A percentile compares a stretch with the other conserved stretches of the same genome.
These are phyloP conservation scores for Meriones unguiculatus DNA, from an alignment of 2,113 vertebrate species.

Conservation along the genomic window DNA sequence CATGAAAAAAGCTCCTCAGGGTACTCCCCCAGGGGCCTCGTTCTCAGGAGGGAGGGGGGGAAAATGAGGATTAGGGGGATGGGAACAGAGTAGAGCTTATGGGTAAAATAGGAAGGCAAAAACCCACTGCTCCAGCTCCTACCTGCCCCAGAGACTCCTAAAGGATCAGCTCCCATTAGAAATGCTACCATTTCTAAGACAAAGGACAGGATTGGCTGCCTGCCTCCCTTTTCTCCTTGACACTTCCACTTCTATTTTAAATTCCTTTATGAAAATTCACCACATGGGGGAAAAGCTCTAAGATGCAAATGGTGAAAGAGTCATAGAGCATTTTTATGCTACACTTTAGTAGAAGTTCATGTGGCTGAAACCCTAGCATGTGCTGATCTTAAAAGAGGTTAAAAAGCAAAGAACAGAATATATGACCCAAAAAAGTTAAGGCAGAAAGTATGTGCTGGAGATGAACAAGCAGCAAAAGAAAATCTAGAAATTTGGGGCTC, in stretches of 20 bases:
- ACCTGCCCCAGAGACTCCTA: not conserved
- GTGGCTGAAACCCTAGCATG: constrained; percentile 38
- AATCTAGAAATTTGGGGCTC: not conserved
- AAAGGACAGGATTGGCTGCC: constrained; percentile 54
- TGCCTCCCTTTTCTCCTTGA: not conserved
- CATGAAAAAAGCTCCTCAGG: constrained; percentile 9
- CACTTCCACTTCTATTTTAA: constrained; percentile 57
- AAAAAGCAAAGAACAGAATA: not conserved
- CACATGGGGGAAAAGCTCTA: constrained; percentile 31
- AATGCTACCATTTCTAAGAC: constrained; percentile 25
- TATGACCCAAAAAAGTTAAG: constrained; percentile 24
- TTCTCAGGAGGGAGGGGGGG: not conserved
- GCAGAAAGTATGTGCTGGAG: not conserved
- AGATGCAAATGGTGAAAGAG: constrained; percentile 51
- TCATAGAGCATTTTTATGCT: constrained; percentile 35
- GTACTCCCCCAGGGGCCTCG: not conserved
- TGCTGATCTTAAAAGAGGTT: constrained; percentile 41
- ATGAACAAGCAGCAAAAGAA: not conserved
- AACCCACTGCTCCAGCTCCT: constrained; percentile 23
- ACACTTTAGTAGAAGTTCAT: not conserved
- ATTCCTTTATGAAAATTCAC: constrained; percentile 53
- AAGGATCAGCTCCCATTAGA: constrained; percentile 37
- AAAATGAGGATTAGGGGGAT: not conserved
- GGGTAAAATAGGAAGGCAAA: not conserved
- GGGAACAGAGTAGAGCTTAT: not conserved